A percentile compares a stretch with the other conserved stretches of the same genome.
Conservation (phyloP, 2,888 invertebrate species). For the Dryobota labecula region DNA sequence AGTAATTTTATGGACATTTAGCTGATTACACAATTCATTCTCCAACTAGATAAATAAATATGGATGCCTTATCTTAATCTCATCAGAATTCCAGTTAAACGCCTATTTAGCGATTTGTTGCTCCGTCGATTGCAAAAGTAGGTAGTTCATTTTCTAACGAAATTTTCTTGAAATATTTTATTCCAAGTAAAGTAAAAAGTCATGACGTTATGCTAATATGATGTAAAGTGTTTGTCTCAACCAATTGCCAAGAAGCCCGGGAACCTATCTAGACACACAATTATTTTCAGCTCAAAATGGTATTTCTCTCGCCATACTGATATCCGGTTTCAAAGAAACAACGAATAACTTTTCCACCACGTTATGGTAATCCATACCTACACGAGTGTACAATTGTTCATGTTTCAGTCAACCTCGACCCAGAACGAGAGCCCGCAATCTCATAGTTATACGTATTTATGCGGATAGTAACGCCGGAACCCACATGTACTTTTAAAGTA, state of each 20-base stretch:
- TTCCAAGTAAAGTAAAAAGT: background rate
- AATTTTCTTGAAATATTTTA: background rate
- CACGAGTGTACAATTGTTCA: slow-evolving; percentile 5
- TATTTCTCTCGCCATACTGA: background rate
- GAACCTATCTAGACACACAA: background rate
- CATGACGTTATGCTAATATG: background rate
- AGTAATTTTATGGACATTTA: background rate
- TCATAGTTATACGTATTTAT: background rate
- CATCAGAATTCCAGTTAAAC: slow-evolving; percentile 13
- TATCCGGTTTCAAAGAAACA: background rate
- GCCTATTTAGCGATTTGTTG: background rate
- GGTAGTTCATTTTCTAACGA: background rate
- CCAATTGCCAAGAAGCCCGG: background rate
- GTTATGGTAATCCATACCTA: slow-evolving; percentile 14
- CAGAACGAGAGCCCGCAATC: background rate
- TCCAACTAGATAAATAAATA: background rate
- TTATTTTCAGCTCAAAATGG: background rate
- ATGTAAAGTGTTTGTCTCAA: background rate
- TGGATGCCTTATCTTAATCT: slow-evolving; percentile 2
- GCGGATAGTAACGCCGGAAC: background rate
- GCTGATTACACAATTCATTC: background rate
- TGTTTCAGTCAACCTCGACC: slow-evolving; percentile 5
- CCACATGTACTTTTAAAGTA: slow-evolving; percentile 18
- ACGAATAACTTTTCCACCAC: background rate
- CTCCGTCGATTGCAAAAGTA: background rate